These are phyloP conservation scores for Gobiocypris rarus DNA, from an alignment of 2,113 vertebrate genomes.

Conservation along the genomic window DNA sequence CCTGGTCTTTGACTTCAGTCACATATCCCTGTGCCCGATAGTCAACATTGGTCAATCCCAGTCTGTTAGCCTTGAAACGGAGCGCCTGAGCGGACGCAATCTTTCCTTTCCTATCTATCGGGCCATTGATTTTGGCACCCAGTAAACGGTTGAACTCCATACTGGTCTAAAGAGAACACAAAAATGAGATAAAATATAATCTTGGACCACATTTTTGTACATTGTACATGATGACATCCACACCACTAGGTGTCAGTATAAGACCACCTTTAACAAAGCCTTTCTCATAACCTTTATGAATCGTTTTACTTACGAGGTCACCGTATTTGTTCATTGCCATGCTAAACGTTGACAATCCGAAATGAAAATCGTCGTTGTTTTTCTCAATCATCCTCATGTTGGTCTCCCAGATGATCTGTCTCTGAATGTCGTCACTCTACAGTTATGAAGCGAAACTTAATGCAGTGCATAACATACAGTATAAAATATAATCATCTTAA, in stretches of 20 bases:
- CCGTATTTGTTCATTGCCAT: slow-evolving; percentile 81
- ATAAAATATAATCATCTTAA: neutral
- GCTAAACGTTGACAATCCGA: slow-evolving; percentile 67
- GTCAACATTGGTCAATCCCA: slow-evolving; percentile 62
- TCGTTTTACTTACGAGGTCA: slow-evolving; percentile 66
- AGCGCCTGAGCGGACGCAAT: slow-evolving; percentile 61
- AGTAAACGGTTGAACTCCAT: slow-evolving; percentile 71
- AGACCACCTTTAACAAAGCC: neutral
- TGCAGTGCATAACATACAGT: neutral
- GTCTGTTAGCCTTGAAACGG: slow-evolving; percentile 60
- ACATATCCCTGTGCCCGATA: slow-evolving; percentile 76
- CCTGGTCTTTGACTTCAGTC: slow-evolving; percentile 79
- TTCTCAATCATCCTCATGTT: slow-evolving; percentile 71
- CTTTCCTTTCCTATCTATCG: slow-evolving; percentile 61
- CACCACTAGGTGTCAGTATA: slow-evolving; percentile 22
- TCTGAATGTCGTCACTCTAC: slow-evolving; percentile 57
- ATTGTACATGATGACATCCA: neutral
- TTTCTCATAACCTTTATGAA: neutral
- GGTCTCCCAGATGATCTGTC: slow-evolving; percentile 72
- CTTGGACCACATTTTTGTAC: neutral
- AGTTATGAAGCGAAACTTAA: neutral
- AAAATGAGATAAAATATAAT: neutral
- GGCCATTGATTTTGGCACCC: slow-evolving; percentile 67
- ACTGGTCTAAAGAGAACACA: slow-evolving; percentile 61
- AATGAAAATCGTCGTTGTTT: slow-evolving; percentile 68